These are phyloP conservation scores for Netelia fuscicornis DNA, from an alignment of 2,888 invertebrate species.

Conservation along the genomic window DNA sequence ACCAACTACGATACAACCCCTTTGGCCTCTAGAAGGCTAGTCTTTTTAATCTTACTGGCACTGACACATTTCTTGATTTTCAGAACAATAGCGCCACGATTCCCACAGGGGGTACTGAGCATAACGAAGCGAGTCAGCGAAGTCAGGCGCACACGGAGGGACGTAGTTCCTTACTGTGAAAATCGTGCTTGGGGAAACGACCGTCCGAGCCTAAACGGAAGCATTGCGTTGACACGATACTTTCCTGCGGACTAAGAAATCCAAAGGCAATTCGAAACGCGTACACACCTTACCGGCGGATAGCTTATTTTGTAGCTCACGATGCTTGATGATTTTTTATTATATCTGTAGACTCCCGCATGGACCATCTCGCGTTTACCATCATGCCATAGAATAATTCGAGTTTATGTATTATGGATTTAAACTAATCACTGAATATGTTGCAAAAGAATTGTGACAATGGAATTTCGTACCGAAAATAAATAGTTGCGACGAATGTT, in stretches of 20 bases:
- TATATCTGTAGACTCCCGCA: neutral
- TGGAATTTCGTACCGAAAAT: too few relatives aligned
- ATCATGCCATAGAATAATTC: too few relatives aligned
- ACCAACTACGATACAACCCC: constrained; percentile 74
- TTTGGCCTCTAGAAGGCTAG: constrained; percentile 70
- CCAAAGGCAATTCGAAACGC: constrained; percentile 74
- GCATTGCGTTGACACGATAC: constrained; percentile 21
- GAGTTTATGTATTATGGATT: too few relatives aligned
- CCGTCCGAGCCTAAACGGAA: constrained; percentile 55
- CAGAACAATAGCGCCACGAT: constrained; percentile 83
- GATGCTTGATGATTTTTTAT: neutral
- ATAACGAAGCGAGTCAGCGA: constrained; percentile 71
- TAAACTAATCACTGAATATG: too few relatives aligned
- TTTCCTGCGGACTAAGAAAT: constrained; percentile 40
- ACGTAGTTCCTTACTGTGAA: constrained; percentile 52
- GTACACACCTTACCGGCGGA: constrained; percentile 29
- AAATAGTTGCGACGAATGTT: too few relatives aligned
- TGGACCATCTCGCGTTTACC: too few relatives aligned
- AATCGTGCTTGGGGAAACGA: constrained; percentile 58
- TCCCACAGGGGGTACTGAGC: constrained; percentile 72
- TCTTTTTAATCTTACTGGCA: constrained; percentile 82
- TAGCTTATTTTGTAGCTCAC: neutral
- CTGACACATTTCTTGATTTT: constrained; percentile 85
- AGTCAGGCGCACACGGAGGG: constrained; percentile 57
- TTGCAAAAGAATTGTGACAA: too few relatives aligned